Percentiles rank a stretch among this genome's conserved stretches.
phyloP scores from a whole-genome alignment of 1,140 invertebrate genomes.

The Oedothorax gibbosus region DNA sequence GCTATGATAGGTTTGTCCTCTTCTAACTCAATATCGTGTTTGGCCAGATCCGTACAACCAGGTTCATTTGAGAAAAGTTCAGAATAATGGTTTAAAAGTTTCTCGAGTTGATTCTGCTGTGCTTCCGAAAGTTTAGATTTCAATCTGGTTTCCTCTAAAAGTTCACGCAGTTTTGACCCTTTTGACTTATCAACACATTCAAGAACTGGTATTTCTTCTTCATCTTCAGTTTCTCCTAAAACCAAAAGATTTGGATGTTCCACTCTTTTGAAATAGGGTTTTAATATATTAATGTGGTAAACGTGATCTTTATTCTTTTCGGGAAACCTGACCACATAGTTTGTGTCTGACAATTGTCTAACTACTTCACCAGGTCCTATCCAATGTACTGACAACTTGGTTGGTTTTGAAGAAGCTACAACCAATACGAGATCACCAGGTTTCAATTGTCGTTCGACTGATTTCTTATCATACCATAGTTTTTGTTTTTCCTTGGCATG shows the following conservation, averaged over 20 bases:
- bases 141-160: background rate
- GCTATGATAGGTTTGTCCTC: background rate
- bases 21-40: slow-evolving; percentile 8
- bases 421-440: background rate
- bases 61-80: slow-evolving; percentile 27
- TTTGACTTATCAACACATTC: background rate
- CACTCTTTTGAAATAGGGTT: slow-evolving; percentile 7
- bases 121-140: background rate
- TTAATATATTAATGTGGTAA: slow-evolving; percentile 20
- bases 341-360: slow-evolving; percentile 11
- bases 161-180: background rate
- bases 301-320: background rate
- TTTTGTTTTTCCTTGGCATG: slow-evolving; percentile 19
- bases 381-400: slow-evolving; percentile 5
- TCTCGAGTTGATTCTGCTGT: background rate
- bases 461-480: background rate
- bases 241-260: slow-evolving; percentile 14
- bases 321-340: slow-evolving; percentile 7
- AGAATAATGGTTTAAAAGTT: background rate
- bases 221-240: background rate
- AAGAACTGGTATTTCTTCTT: background rate
- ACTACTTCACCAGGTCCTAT: slow-evolving; percentile 3
- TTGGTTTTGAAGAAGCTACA: slow-evolving; percentile 12
- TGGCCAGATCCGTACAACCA: slow-evolving; percentile 1
- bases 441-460: background rate